phyloP scores from a whole-genome alignment of 2,797 vertebrate genomes.

The Ataeniobius toweri region DNA sequence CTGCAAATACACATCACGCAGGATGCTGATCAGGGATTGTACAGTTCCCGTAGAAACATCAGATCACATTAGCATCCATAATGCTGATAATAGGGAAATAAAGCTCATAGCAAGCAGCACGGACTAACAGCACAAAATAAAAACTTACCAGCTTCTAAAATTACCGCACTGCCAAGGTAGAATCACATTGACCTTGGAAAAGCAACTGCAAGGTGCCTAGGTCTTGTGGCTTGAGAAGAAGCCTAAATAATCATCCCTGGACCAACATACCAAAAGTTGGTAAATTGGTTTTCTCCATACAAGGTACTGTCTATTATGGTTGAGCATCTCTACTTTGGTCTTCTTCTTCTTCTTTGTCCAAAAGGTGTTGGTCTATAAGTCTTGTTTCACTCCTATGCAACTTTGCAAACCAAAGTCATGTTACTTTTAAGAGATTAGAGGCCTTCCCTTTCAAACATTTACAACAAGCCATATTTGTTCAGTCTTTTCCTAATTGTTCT shows the following conservation, averaged over 20 bases:
- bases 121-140: neutral
- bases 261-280: too few species aligned
- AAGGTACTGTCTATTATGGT: too few species aligned
- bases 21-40: constrained; percentile 9
- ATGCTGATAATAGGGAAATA: constrained; percentile 14
- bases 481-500: neutral
- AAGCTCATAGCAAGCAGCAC: neutral
- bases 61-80: constrained; percentile 23
- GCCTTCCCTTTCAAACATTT: neutral
- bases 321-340: too few species aligned
- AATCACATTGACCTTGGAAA: too few species aligned
- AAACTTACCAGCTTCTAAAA: too few species aligned
- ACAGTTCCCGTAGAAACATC: constrained; percentile 22
- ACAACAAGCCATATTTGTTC: neutral
- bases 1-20: neutral
- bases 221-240: too few species aligned
- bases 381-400: neutral
- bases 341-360: neutral
- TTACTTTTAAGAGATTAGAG: neutral
- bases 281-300: too few species aligned
- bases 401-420: too few species aligned
- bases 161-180: too few species aligned
- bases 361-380: neutral
- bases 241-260: too few species aligned
- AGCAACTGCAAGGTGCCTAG: too few species aligned